Evolutionary conservation across 1,140 invertebrate genomes (phyloP), one percentile per base, ranked within the genome.

Genomic region (Maniola jurtina): DNA sequence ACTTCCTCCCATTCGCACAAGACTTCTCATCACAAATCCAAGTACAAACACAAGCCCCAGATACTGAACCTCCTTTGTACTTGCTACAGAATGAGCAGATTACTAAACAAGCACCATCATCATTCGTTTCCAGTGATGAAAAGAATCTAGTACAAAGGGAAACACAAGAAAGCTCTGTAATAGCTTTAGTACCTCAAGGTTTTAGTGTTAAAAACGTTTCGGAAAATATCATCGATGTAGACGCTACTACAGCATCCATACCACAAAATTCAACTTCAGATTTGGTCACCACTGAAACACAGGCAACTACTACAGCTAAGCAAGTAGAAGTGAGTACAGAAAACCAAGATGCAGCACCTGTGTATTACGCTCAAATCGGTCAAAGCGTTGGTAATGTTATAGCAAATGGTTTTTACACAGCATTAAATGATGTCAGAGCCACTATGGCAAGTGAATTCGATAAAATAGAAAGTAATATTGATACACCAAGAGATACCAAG

Each of bases 51-150:
- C 77, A 80, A 64, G 42, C 59, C 7, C 74, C 73, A 66, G 66
- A 75, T 70, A 54, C 69, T 48, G 74, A 84, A 77, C 58, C 75
- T 0, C 70, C 77, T 54, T 36, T 82, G 48, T 72, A 77, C 42
- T 66, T 87, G 9, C 64, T 88, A 38, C 67, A 88, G 72, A 86
- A 88, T 60, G 81, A 88, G 59, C 71, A 81, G 88, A 87, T 84
- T 88, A 90, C 71, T 4, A 91, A 93, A 61, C 88, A 89, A 58
- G 70, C 63, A 33, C 83, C 80, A 33, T 72, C 76, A 33, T 66
- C 77, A 6, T 80, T 82, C 36, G 76, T 79, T 14, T 64, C 72
- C 7, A 76, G 79, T 61, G 57, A 62, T 47, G 63, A 76, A 15
- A 84, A 75, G 61, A 86, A 80, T 61, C 64, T 88, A 16, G 81